phyloP scores from a whole-genome alignment of 2,888 invertebrate genomes.

The Lepetodrilus schrolli region DNA sequence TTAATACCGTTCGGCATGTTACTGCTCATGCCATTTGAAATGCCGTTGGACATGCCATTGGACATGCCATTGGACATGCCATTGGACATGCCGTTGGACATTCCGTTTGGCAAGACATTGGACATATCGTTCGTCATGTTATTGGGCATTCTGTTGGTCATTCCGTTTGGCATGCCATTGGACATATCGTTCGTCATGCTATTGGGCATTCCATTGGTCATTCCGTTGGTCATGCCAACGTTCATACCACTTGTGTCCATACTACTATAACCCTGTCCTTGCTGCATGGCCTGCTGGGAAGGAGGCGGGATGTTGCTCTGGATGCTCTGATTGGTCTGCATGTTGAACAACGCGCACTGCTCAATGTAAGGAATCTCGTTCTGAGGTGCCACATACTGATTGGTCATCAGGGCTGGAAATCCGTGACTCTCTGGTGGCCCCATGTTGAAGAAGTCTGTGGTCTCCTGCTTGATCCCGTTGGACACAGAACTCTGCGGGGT shows the following conservation, averaged over 20 bases:
- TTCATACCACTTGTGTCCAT: constrained; percentile 25
- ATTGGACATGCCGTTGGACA: constrained; percentile 10
- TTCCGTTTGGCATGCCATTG: constrained; percentile 3
- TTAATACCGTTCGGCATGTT: background rate
- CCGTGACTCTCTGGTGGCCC: constrained; percentile 46
- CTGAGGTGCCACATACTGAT: constrained; percentile 68
- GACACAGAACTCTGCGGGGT: constrained; percentile 42
- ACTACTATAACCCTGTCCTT: background rate
- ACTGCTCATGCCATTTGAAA: constrained; percentile 8
- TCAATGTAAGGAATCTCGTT: constrained; percentile 66
- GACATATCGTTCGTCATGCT: constrained; percentile 2
- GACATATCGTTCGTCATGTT: constrained; percentile 21
- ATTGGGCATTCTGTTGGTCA: constrained; percentile 15
- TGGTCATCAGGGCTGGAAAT: constrained; percentile 62
- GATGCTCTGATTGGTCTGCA: background rate
- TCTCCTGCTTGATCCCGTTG: constrained; percentile 52
- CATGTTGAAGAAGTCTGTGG: constrained; percentile 48
- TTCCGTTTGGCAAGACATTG: constrained; percentile 2
- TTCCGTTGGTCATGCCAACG: constrained; percentile 6
- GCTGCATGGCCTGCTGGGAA: background rate
- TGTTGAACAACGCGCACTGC: constrained; percentile 46
- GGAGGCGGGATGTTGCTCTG: background rate
- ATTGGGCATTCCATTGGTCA: constrained; percentile 2
- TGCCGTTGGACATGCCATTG: constrained; percentile 12
- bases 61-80: constrained; percentile 2